Evolutionary conservation across 2,888 invertebrate species (phyloP).

Genomic region (Heliconius aoede): DNA sequence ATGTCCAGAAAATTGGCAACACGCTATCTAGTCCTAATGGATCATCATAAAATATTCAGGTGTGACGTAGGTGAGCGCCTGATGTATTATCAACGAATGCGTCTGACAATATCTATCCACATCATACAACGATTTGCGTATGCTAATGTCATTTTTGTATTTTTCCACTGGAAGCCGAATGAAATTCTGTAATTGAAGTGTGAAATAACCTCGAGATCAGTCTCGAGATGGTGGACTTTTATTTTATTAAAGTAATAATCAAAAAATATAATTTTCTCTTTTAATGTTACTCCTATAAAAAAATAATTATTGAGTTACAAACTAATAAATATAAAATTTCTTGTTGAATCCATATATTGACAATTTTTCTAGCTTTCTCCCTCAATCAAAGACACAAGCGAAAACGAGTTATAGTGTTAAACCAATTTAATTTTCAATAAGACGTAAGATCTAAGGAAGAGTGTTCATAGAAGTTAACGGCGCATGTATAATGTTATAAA

Average conservation of each 20-base stretch:
- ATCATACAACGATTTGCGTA: slow-evolving; percentile 38
- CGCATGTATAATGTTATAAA: slow-evolving; percentile 31
- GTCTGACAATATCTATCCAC: slow-evolving; percentile 51
- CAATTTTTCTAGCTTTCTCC: background rate
- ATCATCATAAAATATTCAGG: slow-evolving; percentile 41
- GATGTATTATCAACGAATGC: slow-evolving; percentile 55
- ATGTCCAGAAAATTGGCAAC: slow-evolving; percentile 31
- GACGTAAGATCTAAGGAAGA: slow-evolving; percentile 23
- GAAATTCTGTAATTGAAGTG: slow-evolving; percentile 19
- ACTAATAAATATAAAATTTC: background rate
- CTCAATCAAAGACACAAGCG: background rate
- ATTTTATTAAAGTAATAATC: background rate
- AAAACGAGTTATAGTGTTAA: background rate
- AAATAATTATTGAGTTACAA: too few relatives aligned
- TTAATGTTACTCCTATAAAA: too few relatives aligned
- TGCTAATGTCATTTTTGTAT: slow-evolving; percentile 43
- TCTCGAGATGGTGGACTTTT: background rate
- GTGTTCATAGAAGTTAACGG: slow-evolving; percentile 32
- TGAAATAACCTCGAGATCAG: slow-evolving; percentile 6
- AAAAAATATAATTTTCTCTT: too few relatives aligned
- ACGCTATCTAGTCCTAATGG: slow-evolving; percentile 37
- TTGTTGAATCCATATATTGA: background rate
- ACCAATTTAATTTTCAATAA: slow-evolving; percentile 15
- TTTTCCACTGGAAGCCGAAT: slow-evolving; percentile 17
- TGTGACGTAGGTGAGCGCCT: slow-evolving; percentile 48